A percentile compares a stretch with the other conserved stretches of the same genome.
Evolutionary conservation across 2,888 invertebrate species (phyloP).

Genomic region (Oegoconia quadripuncta): DNA sequence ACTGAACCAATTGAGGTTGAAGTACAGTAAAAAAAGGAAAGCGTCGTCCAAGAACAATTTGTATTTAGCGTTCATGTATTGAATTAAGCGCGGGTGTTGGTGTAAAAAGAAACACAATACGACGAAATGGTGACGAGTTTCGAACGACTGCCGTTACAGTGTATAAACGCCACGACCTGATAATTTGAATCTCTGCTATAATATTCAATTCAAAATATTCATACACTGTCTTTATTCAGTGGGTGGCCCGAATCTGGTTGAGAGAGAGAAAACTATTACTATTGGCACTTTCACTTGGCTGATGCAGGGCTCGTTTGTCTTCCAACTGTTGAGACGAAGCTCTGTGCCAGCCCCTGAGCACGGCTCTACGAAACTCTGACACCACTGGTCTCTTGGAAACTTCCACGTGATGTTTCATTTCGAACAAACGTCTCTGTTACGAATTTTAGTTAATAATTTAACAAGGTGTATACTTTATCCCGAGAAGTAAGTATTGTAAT

Average conservation of each 20-base stretch:
- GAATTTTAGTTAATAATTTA: constrained; percentile 56
- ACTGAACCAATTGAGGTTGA: constrained; percentile 42
- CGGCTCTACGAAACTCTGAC: constrained; percentile 76
- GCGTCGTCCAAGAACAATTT: constrained; percentile 58
- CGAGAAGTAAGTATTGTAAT: constrained; percentile 20
- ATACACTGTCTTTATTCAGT: constrained; percentile 56
- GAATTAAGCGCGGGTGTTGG: constrained; percentile 51
- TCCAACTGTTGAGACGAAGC: neutral
- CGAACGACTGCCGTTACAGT: constrained; percentile 68
- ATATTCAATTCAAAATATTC: constrained; percentile 34
- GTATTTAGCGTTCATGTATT: constrained; percentile 77
- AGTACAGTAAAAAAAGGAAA: constrained; percentile 48
- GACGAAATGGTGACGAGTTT: constrained; percentile 67
- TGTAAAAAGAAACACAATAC: constrained; percentile 22
- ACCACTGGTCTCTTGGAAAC: constrained; percentile 51
- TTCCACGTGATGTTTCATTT: constrained; percentile 48
- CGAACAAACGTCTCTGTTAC: constrained; percentile 51
- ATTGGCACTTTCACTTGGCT: constrained; percentile 63
- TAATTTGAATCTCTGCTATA: constrained; percentile 30
- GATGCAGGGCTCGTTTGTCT: constrained; percentile 27
- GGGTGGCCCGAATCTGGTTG: constrained; percentile 78
- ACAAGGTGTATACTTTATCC: constrained; percentile 44
- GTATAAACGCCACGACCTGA: constrained; percentile 60
- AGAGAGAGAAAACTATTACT: constrained; percentile 38
- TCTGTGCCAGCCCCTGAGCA: constrained; percentile 42